Percentiles rank a stretch among this genome's conserved stretches.
Conservation (phyloP, 2,113 vertebrate genomes). For the Porphyrio hochstetteri region DNA sequence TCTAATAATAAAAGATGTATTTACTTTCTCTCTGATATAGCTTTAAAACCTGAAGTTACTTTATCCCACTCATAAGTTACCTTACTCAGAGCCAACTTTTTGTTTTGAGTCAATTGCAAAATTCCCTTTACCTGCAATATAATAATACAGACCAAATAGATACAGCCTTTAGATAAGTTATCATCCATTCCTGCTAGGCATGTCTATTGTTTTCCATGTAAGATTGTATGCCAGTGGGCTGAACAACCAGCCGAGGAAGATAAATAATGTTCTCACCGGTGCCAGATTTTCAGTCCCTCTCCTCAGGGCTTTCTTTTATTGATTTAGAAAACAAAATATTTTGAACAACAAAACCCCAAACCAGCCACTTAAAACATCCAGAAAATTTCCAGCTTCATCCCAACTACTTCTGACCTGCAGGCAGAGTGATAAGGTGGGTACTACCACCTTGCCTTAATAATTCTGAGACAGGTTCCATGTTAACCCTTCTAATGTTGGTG, state of each 20-base stretch:
- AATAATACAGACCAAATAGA: not conserved
- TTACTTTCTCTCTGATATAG: not conserved
- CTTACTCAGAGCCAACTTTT: not conserved
- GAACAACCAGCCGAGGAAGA: not conserved
- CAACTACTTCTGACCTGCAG: not conserved
- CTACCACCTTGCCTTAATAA: not conserved
- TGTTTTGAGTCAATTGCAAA: not conserved
- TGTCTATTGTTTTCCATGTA: not conserved
- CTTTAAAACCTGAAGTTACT: not conserved
- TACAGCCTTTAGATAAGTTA: conserved; percentile 1
- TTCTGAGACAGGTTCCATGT: not conserved
- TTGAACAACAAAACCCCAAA: not conserved
- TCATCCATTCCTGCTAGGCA: not conserved
- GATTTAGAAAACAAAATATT: conserved; percentile 43
- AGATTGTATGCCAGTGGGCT: conserved; percentile 9
- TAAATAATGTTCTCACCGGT: conserved; percentile 1
- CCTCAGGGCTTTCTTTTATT: not conserved
- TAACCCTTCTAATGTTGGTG: not conserved
- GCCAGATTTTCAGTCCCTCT: not conserved
- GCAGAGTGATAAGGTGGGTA: not conserved
- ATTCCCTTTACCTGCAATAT: not conserved
- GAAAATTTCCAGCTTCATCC: not conserved
- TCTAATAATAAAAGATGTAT: not conserved
- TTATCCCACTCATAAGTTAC: not conserved
- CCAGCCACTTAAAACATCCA: not conserved